phyloP scores from a whole-genome alignment of 2,113 vertebrate species.

The Ellobius talpinus region DNA sequence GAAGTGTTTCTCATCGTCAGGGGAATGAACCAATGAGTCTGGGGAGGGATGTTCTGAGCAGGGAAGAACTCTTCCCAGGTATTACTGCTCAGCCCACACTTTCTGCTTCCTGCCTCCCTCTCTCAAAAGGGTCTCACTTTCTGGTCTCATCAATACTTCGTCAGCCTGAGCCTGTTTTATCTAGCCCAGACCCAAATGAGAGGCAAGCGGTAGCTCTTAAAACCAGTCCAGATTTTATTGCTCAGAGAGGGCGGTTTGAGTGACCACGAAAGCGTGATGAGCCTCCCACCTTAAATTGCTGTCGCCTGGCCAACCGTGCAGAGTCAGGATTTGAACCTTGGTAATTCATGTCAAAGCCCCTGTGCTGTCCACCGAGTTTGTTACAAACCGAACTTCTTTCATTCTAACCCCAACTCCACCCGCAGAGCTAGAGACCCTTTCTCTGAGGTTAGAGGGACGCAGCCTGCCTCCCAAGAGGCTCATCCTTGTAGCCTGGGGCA shows the following conservation, averaged over 20 bases:
- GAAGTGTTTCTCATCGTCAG: not conserved
- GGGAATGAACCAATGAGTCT: not conserved
- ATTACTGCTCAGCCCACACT: not conserved
- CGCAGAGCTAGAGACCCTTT: not conserved
- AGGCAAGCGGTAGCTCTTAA: no score
- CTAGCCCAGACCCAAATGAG: not conserved
- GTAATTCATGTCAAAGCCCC: not conserved
- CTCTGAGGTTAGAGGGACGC: not conserved
- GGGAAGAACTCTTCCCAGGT: not conserved
- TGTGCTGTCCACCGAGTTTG: not conserved
- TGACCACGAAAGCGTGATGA: not conserved
- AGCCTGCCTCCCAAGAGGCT: conserved; percentile 68
- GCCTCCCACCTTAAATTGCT: not conserved
- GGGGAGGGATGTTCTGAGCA: not conserved
- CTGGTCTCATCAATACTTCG: not conserved
- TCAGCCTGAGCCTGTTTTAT: not conserved
- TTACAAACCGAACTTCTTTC: conserved; percentile 39
- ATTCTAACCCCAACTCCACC: not conserved
- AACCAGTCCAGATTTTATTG: not conserved
- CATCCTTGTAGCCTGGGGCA: conserved; percentile 62
- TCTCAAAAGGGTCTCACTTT: not conserved
- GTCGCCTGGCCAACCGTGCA: not conserved
- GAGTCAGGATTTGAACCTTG: not conserved
- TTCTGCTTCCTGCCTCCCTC: not conserved
- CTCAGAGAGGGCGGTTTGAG: not conserved